Conservation (phyloP, 2,113 vertebrate species). For the Paramisgurnus dabryanus region DNA sequence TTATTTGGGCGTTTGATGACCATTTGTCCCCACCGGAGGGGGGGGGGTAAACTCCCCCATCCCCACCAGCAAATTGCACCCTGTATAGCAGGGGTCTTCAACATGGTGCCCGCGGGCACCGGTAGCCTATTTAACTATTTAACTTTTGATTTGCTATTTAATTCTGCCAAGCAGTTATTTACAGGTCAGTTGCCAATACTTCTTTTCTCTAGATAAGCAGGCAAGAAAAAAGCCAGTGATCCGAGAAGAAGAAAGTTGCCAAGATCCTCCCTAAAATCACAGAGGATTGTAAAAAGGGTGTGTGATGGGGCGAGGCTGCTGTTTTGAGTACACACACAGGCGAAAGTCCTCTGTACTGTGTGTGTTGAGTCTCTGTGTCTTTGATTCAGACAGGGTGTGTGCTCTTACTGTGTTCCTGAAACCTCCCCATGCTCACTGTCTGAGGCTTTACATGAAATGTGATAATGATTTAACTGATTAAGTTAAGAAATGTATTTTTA, state of each 20-base stretch:
- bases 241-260: background rate
- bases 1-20: too few species aligned
- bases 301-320: constrained; percentile 27
- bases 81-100: too few species aligned
- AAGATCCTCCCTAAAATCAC: background rate
- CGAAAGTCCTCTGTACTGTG: background rate
- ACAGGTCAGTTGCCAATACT: background rate
- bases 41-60: too few species aligned
- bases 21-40: too few species aligned
- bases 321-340: background rate
- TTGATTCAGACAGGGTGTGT: constrained; percentile 25
- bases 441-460: too few species aligned
- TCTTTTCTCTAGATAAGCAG: background rate
- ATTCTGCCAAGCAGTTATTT: background rate
- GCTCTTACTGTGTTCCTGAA: background rate
- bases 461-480: too few species aligned
- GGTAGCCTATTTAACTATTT: too few species aligned
- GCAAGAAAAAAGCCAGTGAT: background rate
- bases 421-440: background rate
- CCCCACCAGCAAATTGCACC: too few species aligned
- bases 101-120: too few species aligned
- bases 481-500: too few species aligned
- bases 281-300: constrained; percentile 13
- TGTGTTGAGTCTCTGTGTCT: background rate
- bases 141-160: background rate